Evolutionary conservation across 2,888 invertebrate species (phyloP).

Genomic region (Drosophila anomelani): DNA sequence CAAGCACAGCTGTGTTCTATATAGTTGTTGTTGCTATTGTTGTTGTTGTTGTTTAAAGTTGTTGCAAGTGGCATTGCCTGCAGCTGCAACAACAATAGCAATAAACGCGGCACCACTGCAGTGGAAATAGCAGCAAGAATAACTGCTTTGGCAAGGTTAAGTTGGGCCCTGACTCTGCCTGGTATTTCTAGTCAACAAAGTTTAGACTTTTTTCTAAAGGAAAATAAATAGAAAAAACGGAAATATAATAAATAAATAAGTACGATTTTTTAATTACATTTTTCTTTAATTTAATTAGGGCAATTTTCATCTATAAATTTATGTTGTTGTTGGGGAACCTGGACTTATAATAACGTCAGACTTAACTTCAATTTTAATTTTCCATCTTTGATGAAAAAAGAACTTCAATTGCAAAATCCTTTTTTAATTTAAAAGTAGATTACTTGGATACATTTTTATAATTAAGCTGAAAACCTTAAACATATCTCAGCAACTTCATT

Average conservation of each 20-base stretch:
- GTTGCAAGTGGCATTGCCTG: slow-evolving; percentile 65
- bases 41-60: slow-evolving; percentile 47
- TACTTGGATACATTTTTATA: too few relatives aligned
- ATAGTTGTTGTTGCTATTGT: slow-evolving; percentile 49
- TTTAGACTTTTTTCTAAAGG: background rate
- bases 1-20: slow-evolving; percentile 75
- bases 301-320: background rate
- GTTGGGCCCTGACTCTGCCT: slow-evolving; percentile 67
- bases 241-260: background rate
- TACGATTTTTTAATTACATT: too few relatives aligned
- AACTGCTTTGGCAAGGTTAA: slow-evolving; percentile 52
- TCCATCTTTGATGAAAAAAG: background rate
- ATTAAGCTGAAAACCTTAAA: background rate
- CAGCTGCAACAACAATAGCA: slow-evolving; percentile 60
- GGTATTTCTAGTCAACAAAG: slow-evolving; percentile 48
- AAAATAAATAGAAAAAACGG: background rate
- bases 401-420: background rate
- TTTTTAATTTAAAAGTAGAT: background rate
- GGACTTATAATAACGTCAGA: too few relatives aligned
- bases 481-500: background rate
- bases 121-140: slow-evolving; percentile 37
- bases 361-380: too few relatives aligned
- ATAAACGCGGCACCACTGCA: slow-evolving; percentile 33
- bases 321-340: background rate
- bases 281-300: too few relatives aligned